These are phyloP conservation scores for Thera britannica DNA, from an alignment of 2,888 invertebrate genomes.

Conservation along the genomic window DNA sequence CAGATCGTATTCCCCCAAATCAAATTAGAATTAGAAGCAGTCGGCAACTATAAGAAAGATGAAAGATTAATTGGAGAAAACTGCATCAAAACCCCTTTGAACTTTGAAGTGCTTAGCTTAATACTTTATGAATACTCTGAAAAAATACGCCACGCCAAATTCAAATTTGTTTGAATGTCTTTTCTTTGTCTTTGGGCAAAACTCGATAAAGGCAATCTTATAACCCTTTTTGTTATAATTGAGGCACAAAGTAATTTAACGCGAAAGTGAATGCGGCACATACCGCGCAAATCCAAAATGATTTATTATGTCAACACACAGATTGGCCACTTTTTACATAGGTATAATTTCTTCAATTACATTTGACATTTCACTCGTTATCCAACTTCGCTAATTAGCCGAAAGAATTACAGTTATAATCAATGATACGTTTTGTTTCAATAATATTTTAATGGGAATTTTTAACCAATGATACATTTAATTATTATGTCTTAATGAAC, in stretches of 20 bases:
- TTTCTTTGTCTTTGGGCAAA: too few species aligned
- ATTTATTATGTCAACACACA: conserved; percentile 53
- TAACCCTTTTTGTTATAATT: not conserved
- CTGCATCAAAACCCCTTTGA: too few species aligned
- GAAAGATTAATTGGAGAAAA: too few species aligned
- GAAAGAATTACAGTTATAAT: conserved; percentile 41
- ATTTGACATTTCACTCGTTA: conserved; percentile 53
- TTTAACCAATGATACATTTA: conserved; percentile 32
- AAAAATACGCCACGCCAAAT: too few species aligned
- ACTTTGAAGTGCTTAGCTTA: too few species aligned
- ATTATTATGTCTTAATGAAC: conserved; percentile 33
- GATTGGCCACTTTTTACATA: conserved; percentile 43
- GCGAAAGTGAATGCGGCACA: conserved; percentile 51
- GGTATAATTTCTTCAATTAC: conserved; percentile 52
- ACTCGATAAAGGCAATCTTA: too few species aligned
- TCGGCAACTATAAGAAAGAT: too few species aligned
- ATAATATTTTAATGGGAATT: conserved; percentile 30
- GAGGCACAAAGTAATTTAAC: conserved; percentile 41
- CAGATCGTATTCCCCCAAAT: too few species aligned
- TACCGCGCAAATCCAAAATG: conserved; percentile 44
- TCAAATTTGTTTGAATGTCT: too few species aligned
- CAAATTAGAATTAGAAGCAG: too few species aligned
- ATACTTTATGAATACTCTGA: too few species aligned
- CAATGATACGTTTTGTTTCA: conserved; percentile 30
- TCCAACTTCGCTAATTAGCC: conserved; percentile 51